phyloP scores from a whole-genome alignment of 2,888 invertebrate genomes.

The Aleiodes leptofemur region DNA sequence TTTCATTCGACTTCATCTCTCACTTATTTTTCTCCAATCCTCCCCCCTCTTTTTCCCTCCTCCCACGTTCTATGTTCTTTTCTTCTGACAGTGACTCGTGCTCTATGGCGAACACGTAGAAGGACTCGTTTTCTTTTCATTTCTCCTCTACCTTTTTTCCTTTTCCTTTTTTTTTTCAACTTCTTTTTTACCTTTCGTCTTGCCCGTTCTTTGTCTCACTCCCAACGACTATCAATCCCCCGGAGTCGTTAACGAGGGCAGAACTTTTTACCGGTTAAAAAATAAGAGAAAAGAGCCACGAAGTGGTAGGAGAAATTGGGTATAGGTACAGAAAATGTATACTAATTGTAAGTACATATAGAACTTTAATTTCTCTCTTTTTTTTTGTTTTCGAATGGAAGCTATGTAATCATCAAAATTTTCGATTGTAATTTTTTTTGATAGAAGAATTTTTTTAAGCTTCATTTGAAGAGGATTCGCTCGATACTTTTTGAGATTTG shows the following conservation, averaged over 20 bases:
- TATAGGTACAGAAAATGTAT: constrained; percentile 25
- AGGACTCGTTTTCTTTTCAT: constrained; percentile 23
- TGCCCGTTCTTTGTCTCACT: constrained; percentile 23
- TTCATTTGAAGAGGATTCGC: no score
- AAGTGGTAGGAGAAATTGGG: not conserved
- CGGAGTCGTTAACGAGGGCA: constrained; percentile 44
- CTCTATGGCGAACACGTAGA: constrained; percentile 45
- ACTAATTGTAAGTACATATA: constrained; percentile 43
- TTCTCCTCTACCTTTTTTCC: constrained; percentile 2
- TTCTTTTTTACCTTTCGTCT: constrained; percentile 45
- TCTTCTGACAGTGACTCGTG: constrained; percentile 32
- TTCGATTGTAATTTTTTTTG: no score
- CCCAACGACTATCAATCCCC: constrained; percentile 44
- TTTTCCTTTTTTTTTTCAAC: constrained; percentile 19
- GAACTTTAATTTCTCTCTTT: not conserved
- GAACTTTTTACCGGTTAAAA: constrained; percentile 36
- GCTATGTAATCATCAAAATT: no score
- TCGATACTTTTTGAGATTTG: no score
- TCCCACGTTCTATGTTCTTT: constrained; percentile 9
- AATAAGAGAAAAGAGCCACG: not conserved
- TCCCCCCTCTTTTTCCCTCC: not conserved
- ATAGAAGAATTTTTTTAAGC: no score
- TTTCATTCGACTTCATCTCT: constrained; percentile 27
- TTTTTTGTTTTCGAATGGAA: not conserved
- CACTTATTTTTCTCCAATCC: constrained; percentile 22